Conservation (phyloP, 2,113 vertebrate genomes). For the Marmota monax region DNA sequence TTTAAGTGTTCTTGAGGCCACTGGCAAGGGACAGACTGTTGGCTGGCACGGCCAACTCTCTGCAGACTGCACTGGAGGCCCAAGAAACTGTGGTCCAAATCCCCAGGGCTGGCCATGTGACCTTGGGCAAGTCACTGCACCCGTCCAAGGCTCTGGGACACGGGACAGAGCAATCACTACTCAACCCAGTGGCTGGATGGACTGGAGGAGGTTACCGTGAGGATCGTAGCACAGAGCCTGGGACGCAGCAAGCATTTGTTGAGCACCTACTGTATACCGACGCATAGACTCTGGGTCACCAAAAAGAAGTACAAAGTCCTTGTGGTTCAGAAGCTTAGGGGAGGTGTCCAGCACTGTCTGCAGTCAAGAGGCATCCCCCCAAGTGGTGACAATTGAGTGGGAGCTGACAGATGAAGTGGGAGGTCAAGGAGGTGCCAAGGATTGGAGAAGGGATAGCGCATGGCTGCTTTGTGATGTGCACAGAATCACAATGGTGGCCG, state of each 20-base stretch:
- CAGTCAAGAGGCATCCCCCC: background rate
- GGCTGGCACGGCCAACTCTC: background rate
- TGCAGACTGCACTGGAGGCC: background rate
- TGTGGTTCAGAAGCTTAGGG: background rate
- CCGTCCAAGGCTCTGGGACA: background rate
- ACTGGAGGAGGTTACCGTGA: background rate
- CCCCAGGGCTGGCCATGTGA: background rate
- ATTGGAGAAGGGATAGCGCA: background rate
- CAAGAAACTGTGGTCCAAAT: background rate
- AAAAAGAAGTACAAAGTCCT: background rate
- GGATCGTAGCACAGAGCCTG: no score
- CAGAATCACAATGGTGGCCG: background rate
- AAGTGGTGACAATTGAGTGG: background rate
- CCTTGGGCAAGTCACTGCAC: slow-evolving; percentile 23
- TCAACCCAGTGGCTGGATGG: background rate
- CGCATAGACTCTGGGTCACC: background rate
- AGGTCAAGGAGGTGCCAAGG: background rate
- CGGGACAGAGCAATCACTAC: background rate
- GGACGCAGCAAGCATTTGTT: background rate
- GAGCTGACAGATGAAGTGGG: background rate
- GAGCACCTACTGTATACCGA: background rate
- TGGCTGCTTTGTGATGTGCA: background rate
- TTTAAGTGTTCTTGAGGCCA: slow-evolving; percentile 62
- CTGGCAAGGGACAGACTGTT: background rate
- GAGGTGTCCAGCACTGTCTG: background rate